These are phyloP conservation scores for Eupeodes latifasciatus DNA, from an alignment of 2,888 invertebrate species.

Conservation along the genomic window DNA sequence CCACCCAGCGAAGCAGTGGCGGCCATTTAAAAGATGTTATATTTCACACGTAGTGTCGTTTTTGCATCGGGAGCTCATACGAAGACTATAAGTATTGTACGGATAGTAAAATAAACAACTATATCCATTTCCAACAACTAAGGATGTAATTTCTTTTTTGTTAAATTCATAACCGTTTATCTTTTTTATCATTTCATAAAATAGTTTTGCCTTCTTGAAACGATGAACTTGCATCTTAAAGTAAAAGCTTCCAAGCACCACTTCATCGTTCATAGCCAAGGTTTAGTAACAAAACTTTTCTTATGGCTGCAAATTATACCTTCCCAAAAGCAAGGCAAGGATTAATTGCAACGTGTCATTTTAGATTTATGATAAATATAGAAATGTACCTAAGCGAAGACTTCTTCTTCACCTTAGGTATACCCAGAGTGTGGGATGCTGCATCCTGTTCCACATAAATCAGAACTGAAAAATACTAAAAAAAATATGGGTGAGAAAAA, in stretches of 20 bases:
- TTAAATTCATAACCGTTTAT: no score
- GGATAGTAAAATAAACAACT: no score
- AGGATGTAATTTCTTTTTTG: no score
- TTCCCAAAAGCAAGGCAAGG: slow-evolving; percentile 15
- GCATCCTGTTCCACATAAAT: slow-evolving; percentile 48
- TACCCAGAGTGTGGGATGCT: background rate
- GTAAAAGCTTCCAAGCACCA: background rate
- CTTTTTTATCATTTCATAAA: no score
- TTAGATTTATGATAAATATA: slow-evolving; percentile 39
- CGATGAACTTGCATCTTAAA: background rate
- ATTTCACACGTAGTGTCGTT: no score
- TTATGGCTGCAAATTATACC: slow-evolving; percentile 1
- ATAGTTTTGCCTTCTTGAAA: background rate
- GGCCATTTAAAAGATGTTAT: no score
- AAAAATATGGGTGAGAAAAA: slow-evolving; percentile 10
- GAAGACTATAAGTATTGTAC: no score
- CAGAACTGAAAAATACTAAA: slow-evolving; percentile 21
- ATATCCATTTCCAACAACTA: no score
- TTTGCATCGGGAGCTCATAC: no score
- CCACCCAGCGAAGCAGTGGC: no score
- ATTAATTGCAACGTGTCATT: slow-evolving; percentile 55
- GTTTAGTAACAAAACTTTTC: background rate
- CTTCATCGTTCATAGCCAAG: background rate
- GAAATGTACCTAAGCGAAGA: background rate
- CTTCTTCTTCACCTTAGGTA: background rate